Evolutionary conservation across 1,140 invertebrate genomes (phyloP), one percentile per base, ranked within the genome.

Genomic region (Camponotus vicinus): DNA sequence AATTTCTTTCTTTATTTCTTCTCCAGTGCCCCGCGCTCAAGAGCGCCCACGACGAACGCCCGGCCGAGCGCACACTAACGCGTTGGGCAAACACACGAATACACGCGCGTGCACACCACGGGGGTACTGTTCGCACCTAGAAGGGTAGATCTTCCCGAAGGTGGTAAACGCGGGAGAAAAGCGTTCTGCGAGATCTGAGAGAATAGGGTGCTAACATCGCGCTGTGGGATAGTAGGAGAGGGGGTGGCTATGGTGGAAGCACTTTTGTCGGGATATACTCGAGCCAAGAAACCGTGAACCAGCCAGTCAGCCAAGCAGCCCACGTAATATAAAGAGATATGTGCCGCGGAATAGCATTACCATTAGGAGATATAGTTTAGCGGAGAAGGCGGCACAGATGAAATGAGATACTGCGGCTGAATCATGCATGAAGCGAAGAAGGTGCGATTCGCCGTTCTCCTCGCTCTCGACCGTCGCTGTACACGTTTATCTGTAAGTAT

Each of bases 331-430:
- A 93, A 94, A 95, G 94, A 95, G 93, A 94, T 95, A 94, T 95
- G 94, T 94, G 92, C 93, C 89, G 88, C 88, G 90, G 93, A 93
- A 95, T 95, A 93, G 92, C 93, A 95, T 95, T 95, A 95, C 93
- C 94, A 95, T 95, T 95, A 95, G 93, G 92, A 95, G 92, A 94
- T 95, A 95, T 93, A 94, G 95, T 95, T 95, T 94, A 95, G 93
- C 94, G 93, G 92, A 92, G 89, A 88, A 92, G 93, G 93, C 92
- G 92, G 92, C 92, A 52, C 49, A 92, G 92, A 95, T 95, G 94
- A 95, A 95, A 95, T 95, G 94, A 95, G 94, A 95, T 95, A 95
- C 94, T 93, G 93, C 92, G 92, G 85, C 93, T 95, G 94, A 95
- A 95, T 95, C 95, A 95, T 95, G 95, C 94, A 95, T 95, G 95